Conservation (phyloP, 2,888 invertebrate genomes). For the Candidula unifasciata region DNA sequence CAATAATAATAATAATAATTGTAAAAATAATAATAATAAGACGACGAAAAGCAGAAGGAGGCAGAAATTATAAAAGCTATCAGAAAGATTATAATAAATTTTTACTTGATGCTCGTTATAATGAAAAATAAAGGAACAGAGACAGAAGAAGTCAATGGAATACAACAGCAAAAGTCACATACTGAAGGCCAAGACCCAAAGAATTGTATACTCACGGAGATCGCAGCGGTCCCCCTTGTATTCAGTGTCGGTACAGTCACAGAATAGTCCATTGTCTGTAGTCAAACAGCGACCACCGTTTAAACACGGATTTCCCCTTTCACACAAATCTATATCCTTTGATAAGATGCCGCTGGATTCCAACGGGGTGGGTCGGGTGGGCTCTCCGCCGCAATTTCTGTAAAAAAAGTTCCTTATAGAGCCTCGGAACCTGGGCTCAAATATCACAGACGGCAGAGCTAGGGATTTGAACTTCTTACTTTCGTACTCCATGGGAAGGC, state of each 20-base stretch:
- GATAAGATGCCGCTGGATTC: conserved; percentile 81
- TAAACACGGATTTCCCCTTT: conserved; percentile 86
- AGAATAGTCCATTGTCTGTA: conserved; percentile 94
- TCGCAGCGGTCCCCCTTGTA: conserved; percentile 96
- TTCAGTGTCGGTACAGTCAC: conserved; percentile 95
- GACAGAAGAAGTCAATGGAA: too few relatives aligned
- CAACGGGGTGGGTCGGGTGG: conserved; percentile 90
- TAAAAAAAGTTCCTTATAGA: conserved; percentile 91
- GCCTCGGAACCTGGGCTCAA: conserved; percentile 94
- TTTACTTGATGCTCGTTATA: too few relatives aligned
- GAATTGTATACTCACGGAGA: conserved; percentile 83
- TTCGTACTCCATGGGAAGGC: conserved; percentile 94
- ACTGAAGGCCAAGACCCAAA: too few relatives aligned
- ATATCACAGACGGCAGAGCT: conserved; percentile 92
- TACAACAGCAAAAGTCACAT: too few relatives aligned
- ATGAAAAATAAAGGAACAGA: too few relatives aligned
- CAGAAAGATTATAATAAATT: too few relatives aligned
- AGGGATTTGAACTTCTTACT: conserved; percentile 84
- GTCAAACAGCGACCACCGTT: conserved; percentile 97
- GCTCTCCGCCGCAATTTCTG: conserved; percentile 82
- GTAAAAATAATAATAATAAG: too few relatives aligned
- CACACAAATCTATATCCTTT: conserved; percentile 65
- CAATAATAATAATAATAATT: too few relatives aligned
- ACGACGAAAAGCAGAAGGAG: too few relatives aligned
- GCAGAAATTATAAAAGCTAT: too few relatives aligned